These are phyloP conservation scores for Camponotus fellah DNA, from an alignment of 2,888 invertebrate genomes.

Conservation along the genomic window DNA sequence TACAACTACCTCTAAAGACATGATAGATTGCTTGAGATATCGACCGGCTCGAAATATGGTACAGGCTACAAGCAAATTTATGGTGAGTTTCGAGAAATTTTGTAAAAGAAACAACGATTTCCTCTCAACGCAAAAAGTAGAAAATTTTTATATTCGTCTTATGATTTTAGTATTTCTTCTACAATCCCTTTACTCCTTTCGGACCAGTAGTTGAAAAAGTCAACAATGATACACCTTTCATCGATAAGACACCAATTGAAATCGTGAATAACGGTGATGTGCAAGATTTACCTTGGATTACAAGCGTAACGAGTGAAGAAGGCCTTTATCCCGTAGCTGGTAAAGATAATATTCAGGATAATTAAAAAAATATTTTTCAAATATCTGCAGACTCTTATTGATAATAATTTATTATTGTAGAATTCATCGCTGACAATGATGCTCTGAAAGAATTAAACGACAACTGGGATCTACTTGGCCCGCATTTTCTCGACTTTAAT, in stretches of 20 bases:
- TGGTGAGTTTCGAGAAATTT: conserved; percentile 83
- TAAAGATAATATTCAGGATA: conserved; percentile 76
- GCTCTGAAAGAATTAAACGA: conserved; percentile 87
- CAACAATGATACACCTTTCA: conserved; percentile 87
- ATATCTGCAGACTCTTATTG: background rate
- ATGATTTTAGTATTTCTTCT: conserved; percentile 76
- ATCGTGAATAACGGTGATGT: conserved; percentile 88
- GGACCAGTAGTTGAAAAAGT: conserved; percentile 90
- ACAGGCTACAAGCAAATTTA: conserved; percentile 88
- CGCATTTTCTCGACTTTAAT: conserved; percentile 89
- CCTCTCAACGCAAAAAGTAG: conserved; percentile 64
- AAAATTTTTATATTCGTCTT: conserved; percentile 86
- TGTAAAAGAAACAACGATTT: background rate
- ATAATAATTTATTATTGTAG: conserved; percentile 84
- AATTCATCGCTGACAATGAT: conserved; percentile 85
- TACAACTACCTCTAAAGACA: conserved; percentile 86
- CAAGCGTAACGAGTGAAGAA: conserved; percentile 90
- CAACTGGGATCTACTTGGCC: conserved; percentile 89
- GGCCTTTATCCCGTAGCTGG: conserved; percentile 92
- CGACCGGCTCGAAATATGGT: conserved; percentile 89
- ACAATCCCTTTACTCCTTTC: conserved; percentile 91
- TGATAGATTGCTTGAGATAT: conserved; percentile 89
- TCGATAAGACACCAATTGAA: conserved; percentile 89
- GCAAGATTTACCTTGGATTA: conserved; percentile 90
- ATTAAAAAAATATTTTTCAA: background rate